These are phyloP conservation scores for Zapornia atra DNA, from an alignment of 2,113 vertebrate genomes.

Conservation along the genomic window DNA sequence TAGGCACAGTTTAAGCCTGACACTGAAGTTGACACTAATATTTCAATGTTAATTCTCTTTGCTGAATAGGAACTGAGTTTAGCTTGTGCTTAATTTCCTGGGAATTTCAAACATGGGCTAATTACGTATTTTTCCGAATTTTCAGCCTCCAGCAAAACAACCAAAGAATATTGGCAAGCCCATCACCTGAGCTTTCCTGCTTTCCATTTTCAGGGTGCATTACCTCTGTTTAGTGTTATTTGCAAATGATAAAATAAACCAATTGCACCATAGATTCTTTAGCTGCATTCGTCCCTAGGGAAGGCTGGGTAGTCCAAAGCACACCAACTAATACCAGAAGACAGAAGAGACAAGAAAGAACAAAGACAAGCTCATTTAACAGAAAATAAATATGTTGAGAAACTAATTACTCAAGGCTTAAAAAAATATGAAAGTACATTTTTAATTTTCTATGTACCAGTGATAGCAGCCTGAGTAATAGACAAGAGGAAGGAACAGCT, in stretches of 20 bases:
- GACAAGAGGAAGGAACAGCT: not conserved
- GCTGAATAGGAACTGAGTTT: not conserved
- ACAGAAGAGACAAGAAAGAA: not conserved
- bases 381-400: not conserved
- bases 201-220: constrained; percentile 25
- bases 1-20: constrained; percentile 12
- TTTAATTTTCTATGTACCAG: not conserved
- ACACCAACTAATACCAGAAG: not conserved
- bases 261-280: not conserved
- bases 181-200: not conserved
- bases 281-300: not conserved
- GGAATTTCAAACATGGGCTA: constrained; percentile 15
- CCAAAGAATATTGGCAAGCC: not conserved
- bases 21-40: not conserved
- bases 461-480: not conserved
- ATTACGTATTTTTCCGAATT: not conserved
- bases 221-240: constrained; percentile 19
- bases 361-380: not conserved
- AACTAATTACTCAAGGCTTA: not conserved
- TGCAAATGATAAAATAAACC: not conserved
- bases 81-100: constrained; percentile 29
- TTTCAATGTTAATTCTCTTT: constrained; percentile 6
- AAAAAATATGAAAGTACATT: not conserved
- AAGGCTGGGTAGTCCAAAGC: not conserved
- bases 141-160: not conserved